Percentiles rank a stretch among this genome's conserved stretches.
phyloP scores from a whole-genome alignment of 2,113 vertebrate genomes.

The Entosphenus tridentatus region DNA sequence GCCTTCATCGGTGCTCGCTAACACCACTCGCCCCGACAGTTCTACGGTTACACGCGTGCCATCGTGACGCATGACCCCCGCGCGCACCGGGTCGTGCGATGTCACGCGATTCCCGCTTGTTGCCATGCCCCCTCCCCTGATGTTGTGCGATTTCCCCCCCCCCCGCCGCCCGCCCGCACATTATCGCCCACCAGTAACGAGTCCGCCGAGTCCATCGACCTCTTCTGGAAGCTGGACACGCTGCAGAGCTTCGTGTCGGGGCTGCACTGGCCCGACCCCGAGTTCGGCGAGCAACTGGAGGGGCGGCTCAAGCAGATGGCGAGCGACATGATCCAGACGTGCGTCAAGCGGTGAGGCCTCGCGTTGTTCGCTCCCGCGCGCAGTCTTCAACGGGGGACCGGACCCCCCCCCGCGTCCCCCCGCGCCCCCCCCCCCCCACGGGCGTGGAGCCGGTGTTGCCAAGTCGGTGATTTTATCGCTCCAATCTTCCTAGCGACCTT shows the following conservation, averaged over 20 bases:
- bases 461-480: no score
- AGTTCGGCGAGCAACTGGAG: conserved; percentile 83
- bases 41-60: no score
- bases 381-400: conserved; percentile 4
- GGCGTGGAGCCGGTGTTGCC: neutral
- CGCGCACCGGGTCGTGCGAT: no score
- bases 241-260: conserved; percentile 84
- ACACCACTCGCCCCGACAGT: no score
- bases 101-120: no score
- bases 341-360: conserved; percentile 55
- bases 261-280: conserved; percentile 82
- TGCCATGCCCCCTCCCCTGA: no score
- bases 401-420: neutral
- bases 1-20: no score
- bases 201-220: conserved; percentile 71
- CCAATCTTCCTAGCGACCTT: no score
- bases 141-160: no score
- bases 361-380: no score
- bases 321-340: conserved; percentile 96
- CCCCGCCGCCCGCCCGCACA: no score
- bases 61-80: no score
- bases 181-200: conserved; percentile 36
- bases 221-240: conserved; percentile 93
- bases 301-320: conserved; percentile 94
- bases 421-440: neutral